phyloP scores from a whole-genome alignment of 92 coral and sea anemone species.

The Parazoanthus darwini region DNA sequence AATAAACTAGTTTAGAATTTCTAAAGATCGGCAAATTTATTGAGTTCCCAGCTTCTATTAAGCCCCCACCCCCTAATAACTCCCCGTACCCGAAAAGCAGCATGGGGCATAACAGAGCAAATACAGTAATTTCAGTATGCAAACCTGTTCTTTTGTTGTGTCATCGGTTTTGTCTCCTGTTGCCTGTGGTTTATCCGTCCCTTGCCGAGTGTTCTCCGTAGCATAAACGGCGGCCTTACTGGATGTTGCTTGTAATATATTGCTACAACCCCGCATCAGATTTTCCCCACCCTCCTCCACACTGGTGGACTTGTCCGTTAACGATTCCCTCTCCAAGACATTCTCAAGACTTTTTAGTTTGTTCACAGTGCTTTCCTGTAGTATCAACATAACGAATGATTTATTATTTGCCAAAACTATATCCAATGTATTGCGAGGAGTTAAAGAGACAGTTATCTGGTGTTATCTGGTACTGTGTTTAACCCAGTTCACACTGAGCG shows the following conservation, averaged over 20 bases:
- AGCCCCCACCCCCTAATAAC: too few species aligned
- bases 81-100: too few species aligned
- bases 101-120: too few species aligned
- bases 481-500: too few species aligned
- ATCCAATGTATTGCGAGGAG: too few species aligned
- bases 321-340: conserved; percentile 30
- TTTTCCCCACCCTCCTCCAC: conserved; percentile 39
- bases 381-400: background rate
- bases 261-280: conserved; percentile 21
- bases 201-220: background rate
- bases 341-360: conserved; percentile 19
- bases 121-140: background rate
- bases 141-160: conserved; percentile 20
- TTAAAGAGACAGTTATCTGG: background rate
- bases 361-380: conserved; percentile 25
- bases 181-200: background rate
- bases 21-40: too few species aligned
- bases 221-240: conserved; percentile 21
- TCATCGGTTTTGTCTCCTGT: background rate
- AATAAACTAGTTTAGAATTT: too few species aligned
- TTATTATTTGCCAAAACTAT: background rate
- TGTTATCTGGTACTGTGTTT: background rate
- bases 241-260: conserved; percentile 8
- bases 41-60: too few species aligned
- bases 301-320: conserved; percentile 10